These are phyloP conservation scores for Eumacrocentrus americanus DNA, from an alignment of 2,888 invertebrate genomes.

Conservation along the genomic window DNA sequence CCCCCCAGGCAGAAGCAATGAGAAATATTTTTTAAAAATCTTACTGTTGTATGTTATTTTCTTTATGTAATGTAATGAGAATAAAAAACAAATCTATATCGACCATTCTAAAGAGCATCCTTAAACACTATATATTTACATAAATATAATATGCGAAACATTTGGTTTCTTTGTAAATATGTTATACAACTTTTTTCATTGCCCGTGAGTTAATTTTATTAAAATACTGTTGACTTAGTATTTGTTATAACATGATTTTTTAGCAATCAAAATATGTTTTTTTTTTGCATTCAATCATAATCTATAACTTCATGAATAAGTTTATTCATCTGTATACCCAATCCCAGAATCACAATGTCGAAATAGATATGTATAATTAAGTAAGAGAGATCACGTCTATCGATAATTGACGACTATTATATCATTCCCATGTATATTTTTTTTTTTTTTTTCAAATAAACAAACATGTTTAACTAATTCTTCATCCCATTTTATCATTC, in stretches of 20 bases:
- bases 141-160: constrained; percentile 13
- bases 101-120: constrained; percentile 9
- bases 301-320: background rate
- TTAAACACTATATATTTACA: too few species aligned
- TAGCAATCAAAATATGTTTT: background rate
- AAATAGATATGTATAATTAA: constrained; percentile 2
- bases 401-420: constrained; percentile 16
- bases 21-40: constrained; percentile 17
- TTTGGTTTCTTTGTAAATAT: constrained; percentile 26
- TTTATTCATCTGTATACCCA: background rate
- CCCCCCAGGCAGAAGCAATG: background rate
- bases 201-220: constrained; percentile 17
- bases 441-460: constrained; percentile 13
- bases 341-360: constrained; percentile 7
- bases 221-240: constrained; percentile 9
- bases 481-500: background rate
- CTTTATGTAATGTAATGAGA: background rate
- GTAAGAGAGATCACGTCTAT: constrained; percentile 1
- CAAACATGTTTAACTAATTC: background rate
- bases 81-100: background rate
- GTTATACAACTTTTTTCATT: constrained; percentile 11
- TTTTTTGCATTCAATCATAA: background rate
- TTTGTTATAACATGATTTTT: constrained; percentile 2
- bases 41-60: constrained; percentile 12
- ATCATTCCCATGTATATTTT: constrained; percentile 29